A percentile compares a stretch with the other conserved stretches of the same genome.
Conservation (phyloP, 2,113 vertebrate genomes). For the Dermatemys mawii region DNA sequence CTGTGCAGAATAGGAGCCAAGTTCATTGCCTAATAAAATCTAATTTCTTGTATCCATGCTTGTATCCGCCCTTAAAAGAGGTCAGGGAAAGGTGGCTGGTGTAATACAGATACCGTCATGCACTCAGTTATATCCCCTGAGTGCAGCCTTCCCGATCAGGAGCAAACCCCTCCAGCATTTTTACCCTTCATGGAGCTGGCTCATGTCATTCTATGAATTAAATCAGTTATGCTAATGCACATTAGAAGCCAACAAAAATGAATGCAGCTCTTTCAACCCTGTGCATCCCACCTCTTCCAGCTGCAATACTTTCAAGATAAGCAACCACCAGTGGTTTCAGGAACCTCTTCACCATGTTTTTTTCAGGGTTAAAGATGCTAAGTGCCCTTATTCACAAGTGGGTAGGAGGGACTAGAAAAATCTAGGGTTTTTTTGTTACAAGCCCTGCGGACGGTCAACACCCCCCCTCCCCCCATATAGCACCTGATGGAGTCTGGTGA, state of each 20-base stretch:
- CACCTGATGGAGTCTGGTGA: background rate
- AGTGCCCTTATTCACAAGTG: background rate
- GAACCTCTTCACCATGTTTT: background rate
- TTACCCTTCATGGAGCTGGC: conserved; percentile 9
- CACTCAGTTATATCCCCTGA: background rate
- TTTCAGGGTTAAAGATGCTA: background rate
- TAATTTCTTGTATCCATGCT: conserved; percentile 25
- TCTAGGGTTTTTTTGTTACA: no score
- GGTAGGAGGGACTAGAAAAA: no score
- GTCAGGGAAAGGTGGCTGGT: background rate
- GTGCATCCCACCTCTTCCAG: background rate
- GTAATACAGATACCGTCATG: background rate
- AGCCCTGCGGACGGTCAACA: background rate
- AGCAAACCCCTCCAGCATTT: background rate
- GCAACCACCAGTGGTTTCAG: background rate
- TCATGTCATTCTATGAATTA: background rate
- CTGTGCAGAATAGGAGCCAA: conserved; percentile 23
- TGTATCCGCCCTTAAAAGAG: conserved; percentile 7
- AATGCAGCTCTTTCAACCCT: background rate
- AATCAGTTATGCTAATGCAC: background rate
- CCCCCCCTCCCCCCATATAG: background rate
- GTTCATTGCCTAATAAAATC: conserved; percentile 35
- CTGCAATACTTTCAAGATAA: background rate
- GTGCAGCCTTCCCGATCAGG: background rate
- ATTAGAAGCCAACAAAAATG: background rate